These are phyloP conservation scores for Xerus inauris DNA, from an alignment of 2,113 vertebrate species.

Conservation along the genomic window DNA sequence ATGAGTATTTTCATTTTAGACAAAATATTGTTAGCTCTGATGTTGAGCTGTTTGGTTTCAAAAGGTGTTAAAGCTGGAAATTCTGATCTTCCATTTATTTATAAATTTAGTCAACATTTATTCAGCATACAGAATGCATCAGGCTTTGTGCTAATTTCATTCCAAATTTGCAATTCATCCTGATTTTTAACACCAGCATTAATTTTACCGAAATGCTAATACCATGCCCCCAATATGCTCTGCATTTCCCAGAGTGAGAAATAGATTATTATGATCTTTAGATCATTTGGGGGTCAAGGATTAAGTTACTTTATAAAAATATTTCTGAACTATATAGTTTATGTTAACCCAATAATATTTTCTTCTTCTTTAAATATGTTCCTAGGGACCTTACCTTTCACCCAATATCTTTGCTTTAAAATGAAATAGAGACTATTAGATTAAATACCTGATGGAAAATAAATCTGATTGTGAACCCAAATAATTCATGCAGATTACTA, in stretches of 20 bases:
- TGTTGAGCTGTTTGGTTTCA: constrained; percentile 36
- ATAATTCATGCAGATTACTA: background rate
- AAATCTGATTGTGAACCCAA: background rate
- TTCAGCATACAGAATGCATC: constrained; percentile 23
- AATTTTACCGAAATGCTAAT: constrained; percentile 59
- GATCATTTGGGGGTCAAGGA: constrained; percentile 11
- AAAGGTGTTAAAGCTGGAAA: constrained; percentile 26
- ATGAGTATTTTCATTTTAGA: background rate
- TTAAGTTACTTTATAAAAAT: constrained; percentile 24
- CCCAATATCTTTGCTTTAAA: constrained; percentile 16
- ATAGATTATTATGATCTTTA: constrained; percentile 14
- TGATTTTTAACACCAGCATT: constrained; percentile 61
- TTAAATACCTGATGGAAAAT: background rate
- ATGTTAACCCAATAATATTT: background rate
- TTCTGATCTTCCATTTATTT: background rate
- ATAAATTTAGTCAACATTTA: background rate
- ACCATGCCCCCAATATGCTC: background rate
- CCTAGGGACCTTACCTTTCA: constrained; percentile 20
- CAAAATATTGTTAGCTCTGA: constrained; percentile 23
- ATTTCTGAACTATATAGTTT: constrained; percentile 1
- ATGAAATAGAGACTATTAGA: background rate
- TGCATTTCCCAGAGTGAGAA: constrained; percentile 22
- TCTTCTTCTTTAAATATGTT: background rate
- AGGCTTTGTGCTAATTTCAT: constrained; percentile 50
- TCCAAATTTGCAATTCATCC: constrained; percentile 30